Evolutionary conservation across 2,113 vertebrate genomes (phyloP).

Genomic region (Cyphotilapia sp.): DNA sequence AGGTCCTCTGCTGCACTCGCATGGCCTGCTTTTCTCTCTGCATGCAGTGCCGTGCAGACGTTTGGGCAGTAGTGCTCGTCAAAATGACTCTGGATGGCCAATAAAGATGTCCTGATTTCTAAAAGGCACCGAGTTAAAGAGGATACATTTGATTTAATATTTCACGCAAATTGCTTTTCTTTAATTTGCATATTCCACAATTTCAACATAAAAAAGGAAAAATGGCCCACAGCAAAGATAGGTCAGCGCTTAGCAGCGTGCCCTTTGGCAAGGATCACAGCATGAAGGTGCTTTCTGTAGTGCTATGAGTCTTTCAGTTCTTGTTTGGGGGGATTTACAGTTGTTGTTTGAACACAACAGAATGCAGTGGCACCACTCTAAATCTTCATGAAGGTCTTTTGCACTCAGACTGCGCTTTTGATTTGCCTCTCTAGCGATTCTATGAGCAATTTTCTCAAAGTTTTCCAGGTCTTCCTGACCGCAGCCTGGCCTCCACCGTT

Average conservation of each 20-base stretch:
- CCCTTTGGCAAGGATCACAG: neutral
- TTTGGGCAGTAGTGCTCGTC: neutral
- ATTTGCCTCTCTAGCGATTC: neutral
- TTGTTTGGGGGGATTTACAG: neutral
- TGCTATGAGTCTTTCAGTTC: neutral
- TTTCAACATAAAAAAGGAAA: neutral
- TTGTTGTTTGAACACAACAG: neutral
- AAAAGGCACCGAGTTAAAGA: neutral
- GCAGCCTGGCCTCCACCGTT: neutral
- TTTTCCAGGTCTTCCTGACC: neutral
- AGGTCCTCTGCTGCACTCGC: neutral
- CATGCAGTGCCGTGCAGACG: neutral
- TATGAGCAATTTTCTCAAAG: neutral
- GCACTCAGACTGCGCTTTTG: neutral
- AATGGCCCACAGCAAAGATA: neutral
- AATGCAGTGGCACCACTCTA: neutral
- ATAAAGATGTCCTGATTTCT: neutral
- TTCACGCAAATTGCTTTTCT: neutral
- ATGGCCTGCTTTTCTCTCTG: neutral
- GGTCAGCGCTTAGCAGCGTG: neutral
- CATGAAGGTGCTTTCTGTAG: neutral
- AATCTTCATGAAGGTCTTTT: neutral
- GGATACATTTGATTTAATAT: neutral
- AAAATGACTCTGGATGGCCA: neutral
- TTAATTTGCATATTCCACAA: neutral